Percentiles rank a stretch among this genome's conserved stretches.
Evolutionary conservation across 1,140 invertebrate species (phyloP).

Genomic region (Trypoxylus dichotomus): DNA sequence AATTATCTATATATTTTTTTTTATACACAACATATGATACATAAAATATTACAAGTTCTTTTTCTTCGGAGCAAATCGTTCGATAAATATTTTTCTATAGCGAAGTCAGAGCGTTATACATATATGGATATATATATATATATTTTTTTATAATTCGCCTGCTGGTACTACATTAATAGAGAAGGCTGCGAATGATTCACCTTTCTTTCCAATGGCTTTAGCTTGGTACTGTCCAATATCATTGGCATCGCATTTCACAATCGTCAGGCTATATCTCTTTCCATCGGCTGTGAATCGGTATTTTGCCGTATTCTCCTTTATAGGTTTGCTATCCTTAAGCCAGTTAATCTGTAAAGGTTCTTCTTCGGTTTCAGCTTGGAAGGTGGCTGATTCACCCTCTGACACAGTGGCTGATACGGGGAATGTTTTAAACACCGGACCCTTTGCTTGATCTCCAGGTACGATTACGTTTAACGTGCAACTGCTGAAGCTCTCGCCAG

Average conservation of each 20-base stretch:
- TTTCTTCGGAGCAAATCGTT: slow-evolving; percentile 49
- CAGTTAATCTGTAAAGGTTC: slow-evolving; percentile 69
- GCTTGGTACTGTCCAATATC: slow-evolving; percentile 91
- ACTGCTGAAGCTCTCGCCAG: slow-evolving; percentile 89
- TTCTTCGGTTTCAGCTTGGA: slow-evolving; percentile 76
- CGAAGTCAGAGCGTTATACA: slow-evolving; percentile 33
- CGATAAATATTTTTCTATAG: slow-evolving; percentile 37
- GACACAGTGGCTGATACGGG: slow-evolving; percentile 84
- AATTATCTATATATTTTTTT: slow-evolving; percentile 40
- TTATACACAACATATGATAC: slow-evolving; percentile 46
- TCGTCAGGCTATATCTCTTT: slow-evolving; percentile 74
- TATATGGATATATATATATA: no score
- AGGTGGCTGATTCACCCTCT: slow-evolving; percentile 78
- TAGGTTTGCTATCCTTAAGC: slow-evolving; percentile 89
- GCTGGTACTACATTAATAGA: slow-evolving; percentile 74
- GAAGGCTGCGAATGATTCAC: slow-evolving; percentile 80
- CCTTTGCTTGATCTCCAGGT: slow-evolving; percentile 81
- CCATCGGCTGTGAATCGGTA: slow-evolving; percentile 82
- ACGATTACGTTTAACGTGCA: slow-evolving; percentile 84
- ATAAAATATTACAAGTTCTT: slow-evolving; percentile 38
- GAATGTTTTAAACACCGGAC: slow-evolving; percentile 85
- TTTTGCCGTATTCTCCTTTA: slow-evolving; percentile 68
- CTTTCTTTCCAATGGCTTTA: slow-evolving; percentile 81
- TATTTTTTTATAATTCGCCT: slow-evolving; percentile 46
- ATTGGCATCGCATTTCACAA: slow-evolving; percentile 72